Percentiles rank a stretch among this genome's conserved stretches.
These are phyloP conservation scores for Diaphora mendica DNA, from an alignment of 2,888 invertebrate genomes.

Conservation along the genomic window DNA sequence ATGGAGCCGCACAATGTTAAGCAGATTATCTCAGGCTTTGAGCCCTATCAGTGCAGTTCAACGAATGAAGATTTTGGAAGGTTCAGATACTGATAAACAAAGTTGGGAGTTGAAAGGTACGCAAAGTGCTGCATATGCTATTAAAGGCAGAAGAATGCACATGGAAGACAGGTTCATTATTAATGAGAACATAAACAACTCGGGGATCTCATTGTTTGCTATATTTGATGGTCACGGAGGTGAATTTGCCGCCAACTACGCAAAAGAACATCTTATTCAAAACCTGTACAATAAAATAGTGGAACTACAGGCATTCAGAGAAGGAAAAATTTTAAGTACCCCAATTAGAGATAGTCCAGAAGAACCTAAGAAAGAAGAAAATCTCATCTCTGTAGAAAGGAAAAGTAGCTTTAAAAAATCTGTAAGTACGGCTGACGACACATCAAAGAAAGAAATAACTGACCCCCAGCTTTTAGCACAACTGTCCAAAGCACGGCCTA, in stretches of 20 bases:
- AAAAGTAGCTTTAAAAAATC: constrained; percentile 90
- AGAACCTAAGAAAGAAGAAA: constrained; percentile 78
- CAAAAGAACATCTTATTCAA: constrained; percentile 94
- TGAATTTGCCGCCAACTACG: constrained; percentile 97
- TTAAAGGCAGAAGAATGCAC: constrained; percentile 94
- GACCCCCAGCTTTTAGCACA: constrained; percentile 89
- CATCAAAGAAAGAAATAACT: constrained; percentile 87
- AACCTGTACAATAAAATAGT: constrained; percentile 92
- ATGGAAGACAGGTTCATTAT: constrained; percentile 98
- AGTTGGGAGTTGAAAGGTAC: constrained; percentile 92
- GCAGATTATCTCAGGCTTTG: constrained; percentile 89
- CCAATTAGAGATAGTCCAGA: constrained; percentile 69
- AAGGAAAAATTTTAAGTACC: constrained; percentile 81
- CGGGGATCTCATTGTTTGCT: constrained; percentile 95
- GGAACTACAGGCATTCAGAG: constrained; percentile 89
- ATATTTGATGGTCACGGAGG: constrained; percentile 99
- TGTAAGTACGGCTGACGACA: constrained; percentile 87
- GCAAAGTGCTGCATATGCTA: constrained; percentile 94
- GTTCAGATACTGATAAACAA: constrained; percentile 84
- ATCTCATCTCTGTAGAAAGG: constrained; percentile 78
- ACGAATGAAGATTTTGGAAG: constrained; percentile 85
- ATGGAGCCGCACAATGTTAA: constrained; percentile 92
- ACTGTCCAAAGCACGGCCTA: constrained; percentile 86
- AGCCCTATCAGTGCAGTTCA: constrained; percentile 88
- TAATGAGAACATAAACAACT: constrained; percentile 93